Base-by-base conservation (phyloP, 2,888 invertebrate species). In the Hanleya hanleyi region DNA sequence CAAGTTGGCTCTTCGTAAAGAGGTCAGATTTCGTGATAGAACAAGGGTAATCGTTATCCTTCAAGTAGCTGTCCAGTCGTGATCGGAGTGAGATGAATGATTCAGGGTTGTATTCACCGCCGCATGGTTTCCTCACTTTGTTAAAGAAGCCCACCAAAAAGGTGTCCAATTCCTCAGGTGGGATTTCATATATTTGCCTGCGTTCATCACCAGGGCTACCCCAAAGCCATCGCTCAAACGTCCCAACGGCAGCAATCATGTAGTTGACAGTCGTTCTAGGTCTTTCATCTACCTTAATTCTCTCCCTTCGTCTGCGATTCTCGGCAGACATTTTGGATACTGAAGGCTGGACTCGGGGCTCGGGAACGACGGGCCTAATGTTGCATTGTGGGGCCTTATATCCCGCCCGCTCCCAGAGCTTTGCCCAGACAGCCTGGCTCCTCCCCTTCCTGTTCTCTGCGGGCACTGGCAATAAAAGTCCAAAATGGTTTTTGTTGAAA, bases 221-320 rank as follows among this genome's bases (percentile, higher is more conserved):
- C 57, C 57, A 57, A 1, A 57, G 57, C 57, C 57, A 57, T 1
- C 57, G 57, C 29, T 57, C 57, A 26, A 57, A 57, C 4, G 57
- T 57, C 32, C 57, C 57, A 29, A 57, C 57, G 12, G 57, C 57
- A 22, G 57, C 57, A 2, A 57, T 57, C 57, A 57, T 57, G 57
- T 57, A 57, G 57, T 57, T 57, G 22, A 57, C 57, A 15, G 57
- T 57, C 15, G 57, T 57, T 15, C 57, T 22, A 15, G 57, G 57
- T 26, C 57, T 22, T 1, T 12, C 15, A 32, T 57, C 32, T 32
- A 57, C 57, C 22, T 57, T 57, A 29, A 57, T 57, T 18, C 57
- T 22, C 26, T 29, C 57, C 15, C 57, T 22, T 57, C 57, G 22
- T 26, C 57, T 22, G 4, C 22, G 32, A 29, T 57, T 57, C 57